Percentiles rank a stretch among this genome's conserved stretches.
Conservation (phyloP, 1,140 invertebrate species). For the Brachionus manjavacas region DNA sequence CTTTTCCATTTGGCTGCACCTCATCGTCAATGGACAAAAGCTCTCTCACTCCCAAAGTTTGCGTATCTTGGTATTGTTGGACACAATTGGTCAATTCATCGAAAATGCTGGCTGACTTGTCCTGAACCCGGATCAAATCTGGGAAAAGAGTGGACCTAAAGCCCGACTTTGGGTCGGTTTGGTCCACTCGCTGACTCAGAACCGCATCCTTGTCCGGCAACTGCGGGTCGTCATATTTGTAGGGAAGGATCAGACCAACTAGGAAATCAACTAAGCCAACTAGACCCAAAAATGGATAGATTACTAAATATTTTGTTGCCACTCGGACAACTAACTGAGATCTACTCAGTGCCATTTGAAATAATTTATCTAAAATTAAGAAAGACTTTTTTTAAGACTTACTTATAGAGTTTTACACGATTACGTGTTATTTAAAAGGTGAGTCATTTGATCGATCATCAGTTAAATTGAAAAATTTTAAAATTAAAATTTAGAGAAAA, state of each 20-base stretch:
- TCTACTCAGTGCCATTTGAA: constrained; percentile 17
- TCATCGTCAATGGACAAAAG: constrained; percentile 35
- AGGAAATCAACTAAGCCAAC: constrained; percentile 24
- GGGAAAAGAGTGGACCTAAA: constrained; percentile 5
- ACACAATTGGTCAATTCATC: constrained; percentile 17
- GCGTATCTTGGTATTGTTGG: background rate
- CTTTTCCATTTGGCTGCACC: constrained; percentile 35
- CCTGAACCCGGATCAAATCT: constrained; percentile 4
- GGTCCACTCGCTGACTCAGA: background rate
- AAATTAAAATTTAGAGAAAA: too few species aligned
- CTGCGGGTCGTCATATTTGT: constrained; percentile 34
- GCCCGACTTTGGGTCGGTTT: background rate
- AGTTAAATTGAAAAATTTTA: background rate
- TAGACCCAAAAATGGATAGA: constrained; percentile 32
- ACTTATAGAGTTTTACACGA: background rate
- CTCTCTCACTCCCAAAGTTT: constrained; percentile 27
- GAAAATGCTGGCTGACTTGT: background rate
- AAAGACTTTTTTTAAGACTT: background rate
- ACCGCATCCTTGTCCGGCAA: constrained; percentile 26
- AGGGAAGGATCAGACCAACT: constrained; percentile 26
- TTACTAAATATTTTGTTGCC: background rate
- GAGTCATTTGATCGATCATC: background rate
- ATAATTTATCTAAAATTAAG: background rate
- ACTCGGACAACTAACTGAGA: background rate
- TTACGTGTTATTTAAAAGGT: background rate